Evolutionary conservation across 2,113 vertebrate species (phyloP), one percentile per base, ranked within the genome.

Genomic region (Syngnathus scovelli): DNA sequence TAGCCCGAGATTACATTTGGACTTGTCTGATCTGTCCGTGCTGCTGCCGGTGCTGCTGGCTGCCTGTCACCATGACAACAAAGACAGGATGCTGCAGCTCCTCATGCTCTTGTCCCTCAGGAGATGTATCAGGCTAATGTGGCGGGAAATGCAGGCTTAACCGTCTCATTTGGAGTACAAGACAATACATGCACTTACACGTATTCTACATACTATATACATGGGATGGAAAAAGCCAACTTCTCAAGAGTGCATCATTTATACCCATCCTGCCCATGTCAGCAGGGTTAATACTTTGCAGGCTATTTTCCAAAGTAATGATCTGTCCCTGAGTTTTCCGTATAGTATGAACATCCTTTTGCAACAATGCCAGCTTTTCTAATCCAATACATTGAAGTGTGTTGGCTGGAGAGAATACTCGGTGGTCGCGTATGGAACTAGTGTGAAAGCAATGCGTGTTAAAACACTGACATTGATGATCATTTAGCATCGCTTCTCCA

Each of bases 41-140:
- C 13, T 51, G 74, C 70, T 72, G 67, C 74, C 62, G 76, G 80
- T 72, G 75, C 79, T 76, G 68, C 70, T 80, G 87, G 83, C 72
- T 76, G 80, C 69, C 38, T 60, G 89, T 92, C 90, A 77, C 83
- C 79, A 78, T 89, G 84, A 86, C 89, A 88, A 90, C 89, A 78
- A 72, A 81, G 79, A 78, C 61, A 63, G 76, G 80, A 80, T 85
- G 77, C 79, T 80, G 85, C 69, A 70, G 84, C 79, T 82, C 76
- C 68, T 71, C 81, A 68, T 64, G 54, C 63, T 69, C 18, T 67
- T 18, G 51, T 85, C 79, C 79, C 87, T 81, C 76, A 73, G 83
- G 87, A 88, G 83, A 88, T 76, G 73, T 72, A 81, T 84, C 78
- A 76, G 79, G 62, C 81, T 90, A 91, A 90, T 89, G 87, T 89